These are phyloP conservation scores for Fringilla coelebs DNA, from an alignment of 2,797 vertebrate species.

Conservation along the genomic window DNA sequence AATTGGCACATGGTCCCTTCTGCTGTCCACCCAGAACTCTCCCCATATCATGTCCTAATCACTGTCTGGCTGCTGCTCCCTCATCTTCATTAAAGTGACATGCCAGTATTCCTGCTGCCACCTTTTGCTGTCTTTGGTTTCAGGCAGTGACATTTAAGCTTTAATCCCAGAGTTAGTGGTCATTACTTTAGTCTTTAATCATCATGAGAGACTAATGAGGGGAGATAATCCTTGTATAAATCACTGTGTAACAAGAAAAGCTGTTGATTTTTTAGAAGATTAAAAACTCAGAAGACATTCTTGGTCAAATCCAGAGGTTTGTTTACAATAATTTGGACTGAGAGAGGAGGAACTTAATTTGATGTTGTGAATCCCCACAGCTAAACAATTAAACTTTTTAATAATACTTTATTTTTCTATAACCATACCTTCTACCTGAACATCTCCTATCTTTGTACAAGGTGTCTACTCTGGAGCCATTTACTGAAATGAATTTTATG, in stretches of 20 bases:
- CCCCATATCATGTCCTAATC: background rate
- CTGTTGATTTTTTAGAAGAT: background rate
- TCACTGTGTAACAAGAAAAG: background rate
- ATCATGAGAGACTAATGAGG: constrained; percentile 13
- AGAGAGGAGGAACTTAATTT: background rate
- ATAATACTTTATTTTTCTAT: background rate
- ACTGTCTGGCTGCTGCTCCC: background rate
- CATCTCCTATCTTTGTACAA: background rate
- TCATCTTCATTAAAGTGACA: constrained; percentile 2
- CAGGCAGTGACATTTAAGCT: constrained; percentile 35
- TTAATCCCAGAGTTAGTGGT: constrained; percentile 22
- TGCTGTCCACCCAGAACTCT: background rate
- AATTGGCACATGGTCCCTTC: background rate
- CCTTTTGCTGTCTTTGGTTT: background rate
- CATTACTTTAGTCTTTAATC: constrained; percentile 47
- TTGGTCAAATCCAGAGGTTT: background rate
- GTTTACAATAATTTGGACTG: background rate
- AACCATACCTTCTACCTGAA: background rate
- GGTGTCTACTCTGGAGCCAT: background rate
- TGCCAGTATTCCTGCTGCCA: background rate
- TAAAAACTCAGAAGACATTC: background rate
- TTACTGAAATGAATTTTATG: background rate
- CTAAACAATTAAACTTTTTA: background rate
- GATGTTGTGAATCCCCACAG: background rate
- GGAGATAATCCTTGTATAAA: constrained; percentile 12